Percentiles rank a stretch among this genome's conserved stretches.
phyloP scores from a whole-genome alignment of 1,140 invertebrate species.

The Odontomachus brunneus region DNA sequence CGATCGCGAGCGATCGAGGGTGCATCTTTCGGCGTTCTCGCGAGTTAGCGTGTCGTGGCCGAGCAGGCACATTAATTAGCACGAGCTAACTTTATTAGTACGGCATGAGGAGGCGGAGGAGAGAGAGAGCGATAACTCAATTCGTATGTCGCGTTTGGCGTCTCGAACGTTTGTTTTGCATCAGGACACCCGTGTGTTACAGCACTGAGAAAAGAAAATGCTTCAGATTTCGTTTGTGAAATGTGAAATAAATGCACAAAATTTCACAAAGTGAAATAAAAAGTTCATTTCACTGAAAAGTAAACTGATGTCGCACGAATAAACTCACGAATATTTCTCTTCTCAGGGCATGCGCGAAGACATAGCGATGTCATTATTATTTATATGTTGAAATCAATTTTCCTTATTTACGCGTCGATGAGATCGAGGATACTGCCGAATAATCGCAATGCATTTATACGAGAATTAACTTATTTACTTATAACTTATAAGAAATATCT shows the following conservation, averaged over 20 bases:
- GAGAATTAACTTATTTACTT: background rate
- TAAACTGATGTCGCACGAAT: too few relatives aligned
- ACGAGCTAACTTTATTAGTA: constrained; percentile 50
- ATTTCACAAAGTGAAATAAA: too few relatives aligned
- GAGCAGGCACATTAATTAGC: constrained; percentile 16
- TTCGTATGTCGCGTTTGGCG: constrained; percentile 4
- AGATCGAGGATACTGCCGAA: background rate
- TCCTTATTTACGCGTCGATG: background rate
- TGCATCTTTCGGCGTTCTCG: background rate
- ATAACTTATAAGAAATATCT: too few relatives aligned
- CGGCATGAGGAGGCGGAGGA: too few relatives aligned
- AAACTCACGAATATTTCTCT: too few relatives aligned
- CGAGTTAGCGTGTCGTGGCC: constrained; percentile 8
- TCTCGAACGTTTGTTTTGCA: background rate
- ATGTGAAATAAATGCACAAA: too few relatives aligned
- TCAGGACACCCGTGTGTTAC: too few relatives aligned
- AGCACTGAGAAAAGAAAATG: background rate
- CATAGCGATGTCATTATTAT: too few relatives aligned
- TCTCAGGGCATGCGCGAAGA: too few relatives aligned
- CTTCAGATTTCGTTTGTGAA: too few relatives aligned
- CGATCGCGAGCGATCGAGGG: too few relatives aligned
- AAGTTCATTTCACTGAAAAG: too few relatives aligned
- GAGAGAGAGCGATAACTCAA: constrained; percentile 38
- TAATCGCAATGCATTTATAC: background rate
- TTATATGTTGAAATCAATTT: background rate